These are phyloP conservation scores for Parotocinclus haroldoi DNA, from an alignment of 2,797 vertebrate species.

Conservation along the genomic window DNA sequence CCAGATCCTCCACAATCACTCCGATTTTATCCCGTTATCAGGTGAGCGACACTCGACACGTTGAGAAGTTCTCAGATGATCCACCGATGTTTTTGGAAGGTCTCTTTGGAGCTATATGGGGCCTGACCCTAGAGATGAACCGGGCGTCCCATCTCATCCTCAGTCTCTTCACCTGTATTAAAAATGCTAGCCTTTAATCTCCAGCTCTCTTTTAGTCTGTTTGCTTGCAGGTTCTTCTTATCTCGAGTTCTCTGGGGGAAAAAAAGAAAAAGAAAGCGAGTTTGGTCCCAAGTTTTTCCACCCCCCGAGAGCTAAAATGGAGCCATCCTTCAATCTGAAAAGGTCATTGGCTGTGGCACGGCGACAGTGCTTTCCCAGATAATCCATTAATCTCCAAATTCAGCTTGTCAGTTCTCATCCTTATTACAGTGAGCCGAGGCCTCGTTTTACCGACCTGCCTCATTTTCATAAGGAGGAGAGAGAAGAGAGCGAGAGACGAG, in stretches of 20 bases:
- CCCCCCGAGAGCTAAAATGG: constrained; percentile 62
- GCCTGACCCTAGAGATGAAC: too few relatives aligned
- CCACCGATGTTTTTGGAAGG: too few relatives aligned
- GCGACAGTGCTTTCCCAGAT: constrained; percentile 66
- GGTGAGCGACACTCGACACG: too few relatives aligned
- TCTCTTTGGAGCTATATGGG: too few relatives aligned
- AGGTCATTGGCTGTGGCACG: constrained; percentile 72
- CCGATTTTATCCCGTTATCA: too few relatives aligned
- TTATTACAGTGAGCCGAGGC: constrained; percentile 56
- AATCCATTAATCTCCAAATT: constrained; percentile 74
- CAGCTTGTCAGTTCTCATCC: constrained; percentile 65
- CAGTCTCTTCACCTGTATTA: too few relatives aligned
- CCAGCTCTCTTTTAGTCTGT: too few relatives aligned
- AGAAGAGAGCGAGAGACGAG: constrained; percentile 5
- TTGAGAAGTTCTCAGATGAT: too few relatives aligned
- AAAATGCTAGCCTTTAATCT: too few relatives aligned
- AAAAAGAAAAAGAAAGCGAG: constrained; percentile 15
- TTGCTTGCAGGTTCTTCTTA: too few relatives aligned
- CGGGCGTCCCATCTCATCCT: too few relatives aligned
- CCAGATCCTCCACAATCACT: too few relatives aligned
- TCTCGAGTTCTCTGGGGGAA: neutral
- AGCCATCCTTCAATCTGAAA: constrained; percentile 81
- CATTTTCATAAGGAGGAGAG: constrained; percentile 44
- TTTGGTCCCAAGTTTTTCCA: constrained; percentile 14
- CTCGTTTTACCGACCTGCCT: constrained; percentile 40